phyloP scores from a whole-genome alignment of 2,113 vertebrate species.

The Clarias batrachus region DNA sequence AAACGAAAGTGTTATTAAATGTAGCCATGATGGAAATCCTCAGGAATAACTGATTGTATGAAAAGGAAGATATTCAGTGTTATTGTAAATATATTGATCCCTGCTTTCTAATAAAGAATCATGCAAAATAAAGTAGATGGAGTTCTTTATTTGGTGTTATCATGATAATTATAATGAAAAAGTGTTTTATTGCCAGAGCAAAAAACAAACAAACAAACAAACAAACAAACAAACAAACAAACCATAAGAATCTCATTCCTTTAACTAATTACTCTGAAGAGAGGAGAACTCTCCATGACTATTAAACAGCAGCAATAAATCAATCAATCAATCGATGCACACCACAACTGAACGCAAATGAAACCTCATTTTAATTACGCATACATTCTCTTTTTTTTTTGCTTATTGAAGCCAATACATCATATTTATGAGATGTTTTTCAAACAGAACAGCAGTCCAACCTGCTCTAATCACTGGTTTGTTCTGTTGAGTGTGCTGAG shows the following conservation, averaged over 20 bases:
- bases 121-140: not conserved
- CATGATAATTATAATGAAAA: no score
- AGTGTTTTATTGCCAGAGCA: no score
- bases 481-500: not conserved
- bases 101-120: slow-evolving; percentile 43
- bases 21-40: not conserved
- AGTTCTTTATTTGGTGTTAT: not conserved
- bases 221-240: not conserved
- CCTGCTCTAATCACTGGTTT: not conserved
- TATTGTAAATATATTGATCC: slow-evolving; percentile 18
- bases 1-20: not conserved
- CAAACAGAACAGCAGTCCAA: not conserved
- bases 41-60: not conserved
- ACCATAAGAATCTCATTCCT: slow-evolving; percentile 47
- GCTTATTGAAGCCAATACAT: not conserved
- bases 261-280: slow-evolving; percentile 57
- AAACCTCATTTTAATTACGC: not conserved
- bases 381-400: not conserved
- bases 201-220: not conserved
- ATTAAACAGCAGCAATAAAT: slow-evolving; percentile 46
- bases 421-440: not conserved
- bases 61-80: not conserved
- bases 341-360: not conserved
- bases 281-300: slow-evolving; percentile 56
- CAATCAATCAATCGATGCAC: not conserved